phyloP scores from a whole-genome alignment of 2,113 vertebrate species.

The Puntigrus tetrazona region DNA sequence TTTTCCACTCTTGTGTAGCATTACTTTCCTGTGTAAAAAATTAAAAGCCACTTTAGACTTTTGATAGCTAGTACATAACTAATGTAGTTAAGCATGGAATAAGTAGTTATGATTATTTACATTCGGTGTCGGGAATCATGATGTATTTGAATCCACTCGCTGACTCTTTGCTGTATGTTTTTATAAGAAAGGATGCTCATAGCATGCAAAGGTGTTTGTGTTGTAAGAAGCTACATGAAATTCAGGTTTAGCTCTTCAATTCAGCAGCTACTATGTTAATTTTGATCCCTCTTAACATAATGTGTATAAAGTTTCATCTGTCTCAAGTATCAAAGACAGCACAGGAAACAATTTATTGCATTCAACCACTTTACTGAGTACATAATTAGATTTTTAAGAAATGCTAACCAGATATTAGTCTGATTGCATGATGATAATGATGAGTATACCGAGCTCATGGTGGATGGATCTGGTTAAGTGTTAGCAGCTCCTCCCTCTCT shows the following conservation, averaged over 20 bases:
- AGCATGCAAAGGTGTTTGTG: not conserved
- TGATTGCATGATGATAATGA: slow-evolving; percentile 3
- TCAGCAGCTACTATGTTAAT: not conserved
- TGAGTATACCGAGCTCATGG: not conserved
- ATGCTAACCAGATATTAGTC: not conserved
- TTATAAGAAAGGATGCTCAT: slow-evolving; percentile 28
- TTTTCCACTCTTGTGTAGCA: no score
- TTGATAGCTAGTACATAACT: no score
- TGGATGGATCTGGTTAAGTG: not conserved
- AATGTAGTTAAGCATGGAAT: no score
- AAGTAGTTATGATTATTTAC: not conserved
- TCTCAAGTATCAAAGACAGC: not conserved
- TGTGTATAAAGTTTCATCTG: not conserved
- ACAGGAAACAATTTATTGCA: not conserved
- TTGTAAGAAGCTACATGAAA: not conserved
- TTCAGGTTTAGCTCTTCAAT: not conserved
- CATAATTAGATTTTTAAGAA: not conserved
- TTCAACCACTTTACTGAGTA: not conserved
- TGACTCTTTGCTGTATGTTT: slow-evolving; percentile 47
- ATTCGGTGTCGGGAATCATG: slow-evolving; percentile 10
- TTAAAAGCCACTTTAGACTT: no score
- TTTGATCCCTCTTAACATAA: not conserved
- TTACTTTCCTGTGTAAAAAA: no score
- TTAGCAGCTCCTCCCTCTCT: not conserved
- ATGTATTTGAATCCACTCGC: slow-evolving; percentile 35